phyloP scores from a whole-genome alignment of 23 tunicate species.

The Trididemnum clinides region DNA sequence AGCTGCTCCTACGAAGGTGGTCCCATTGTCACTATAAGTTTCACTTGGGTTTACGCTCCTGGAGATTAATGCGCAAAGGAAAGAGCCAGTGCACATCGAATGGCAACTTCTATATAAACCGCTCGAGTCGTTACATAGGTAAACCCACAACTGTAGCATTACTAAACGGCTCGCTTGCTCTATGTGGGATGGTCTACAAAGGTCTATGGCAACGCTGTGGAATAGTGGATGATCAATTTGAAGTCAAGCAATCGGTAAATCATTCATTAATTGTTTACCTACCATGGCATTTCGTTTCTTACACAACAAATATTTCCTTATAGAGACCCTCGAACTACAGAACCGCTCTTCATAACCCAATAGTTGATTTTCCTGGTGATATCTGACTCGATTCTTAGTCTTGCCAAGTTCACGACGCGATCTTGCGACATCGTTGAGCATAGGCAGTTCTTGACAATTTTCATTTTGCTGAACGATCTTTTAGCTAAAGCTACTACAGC shows the following conservation, averaged over 20 bases:
- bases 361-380: background rate
- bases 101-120: background rate
- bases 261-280: slow-evolving; percentile 42
- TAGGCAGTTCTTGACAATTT: background rate
- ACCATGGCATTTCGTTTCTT: slow-evolving; percentile 30
- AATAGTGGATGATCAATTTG: slow-evolving; percentile 22
- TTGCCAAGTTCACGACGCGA: background rate
- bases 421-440: background rate
- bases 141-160: slow-evolving; percentile 38
- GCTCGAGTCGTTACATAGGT: slow-evolving; percentile 36
- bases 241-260: slow-evolving; percentile 15
- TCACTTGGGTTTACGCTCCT: slow-evolving; percentile 32
- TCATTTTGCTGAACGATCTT: background rate
- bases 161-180: slow-evolving; percentile 30
- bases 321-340: slow-evolving; percentile 26
- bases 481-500: background rate
- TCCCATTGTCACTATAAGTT: slow-evolving; percentile 46
- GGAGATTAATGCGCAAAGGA: slow-evolving; percentile 50
- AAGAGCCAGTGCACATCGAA: background rate
- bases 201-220: slow-evolving; percentile 32
- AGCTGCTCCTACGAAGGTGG: slow-evolving; percentile 54
- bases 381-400: background rate
- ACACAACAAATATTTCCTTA: slow-evolving; percentile 37
- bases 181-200: slow-evolving; percentile 20
- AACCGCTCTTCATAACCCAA: slow-evolving; percentile 42